Percentiles rank a stretch among this genome's conserved stretches.
These are phyloP conservation scores for Oxyura jamaicensis DNA, from an alignment of 2,113 vertebrate genomes.

Conservation along the genomic window DNA sequence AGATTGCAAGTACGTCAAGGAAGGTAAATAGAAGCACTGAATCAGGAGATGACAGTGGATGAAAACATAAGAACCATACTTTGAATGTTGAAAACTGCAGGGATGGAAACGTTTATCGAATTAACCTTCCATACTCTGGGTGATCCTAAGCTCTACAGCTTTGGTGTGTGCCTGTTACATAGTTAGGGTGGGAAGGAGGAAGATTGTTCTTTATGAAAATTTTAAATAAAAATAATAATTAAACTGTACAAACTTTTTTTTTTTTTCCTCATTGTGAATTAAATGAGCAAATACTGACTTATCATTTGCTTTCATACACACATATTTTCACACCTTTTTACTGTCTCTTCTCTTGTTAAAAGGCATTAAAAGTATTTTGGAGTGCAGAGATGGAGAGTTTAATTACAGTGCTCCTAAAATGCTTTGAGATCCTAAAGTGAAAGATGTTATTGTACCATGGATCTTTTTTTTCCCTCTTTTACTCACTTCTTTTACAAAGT, in stretches of 20 bases:
- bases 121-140: constrained; percentile 2
- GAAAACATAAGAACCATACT: constrained; percentile 16
- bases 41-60: constrained; percentile 33
- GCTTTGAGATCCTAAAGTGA: constrained; percentile 19
- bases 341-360: constrained; percentile 4
- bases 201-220: not conserved
- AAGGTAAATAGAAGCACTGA: constrained; percentile 64
- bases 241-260: constrained; percentile 1
- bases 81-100: constrained; percentile 7
- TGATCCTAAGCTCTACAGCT: not conserved
- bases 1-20: constrained; percentile 16
- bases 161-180: not conserved
- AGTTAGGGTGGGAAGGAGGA: constrained; percentile 11
- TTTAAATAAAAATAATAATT: constrained; percentile 38
- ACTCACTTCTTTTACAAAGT: not conserved
- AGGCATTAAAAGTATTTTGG: constrained; percentile 3
- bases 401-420: constrained; percentile 11
- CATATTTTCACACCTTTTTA: not conserved
- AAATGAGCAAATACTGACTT: constrained; percentile 5
- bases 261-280: not conserved
- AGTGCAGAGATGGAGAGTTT: not conserved
- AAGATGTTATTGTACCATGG: not conserved
- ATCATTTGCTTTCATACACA: not conserved
- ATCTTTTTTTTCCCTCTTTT: not conserved
- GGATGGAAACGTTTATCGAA: not conserved